Evolutionary conservation across 2,888 invertebrate genomes (phyloP), one percentile per base, ranked within the genome.

Genomic region (Oxycera nigricornis): DNA sequence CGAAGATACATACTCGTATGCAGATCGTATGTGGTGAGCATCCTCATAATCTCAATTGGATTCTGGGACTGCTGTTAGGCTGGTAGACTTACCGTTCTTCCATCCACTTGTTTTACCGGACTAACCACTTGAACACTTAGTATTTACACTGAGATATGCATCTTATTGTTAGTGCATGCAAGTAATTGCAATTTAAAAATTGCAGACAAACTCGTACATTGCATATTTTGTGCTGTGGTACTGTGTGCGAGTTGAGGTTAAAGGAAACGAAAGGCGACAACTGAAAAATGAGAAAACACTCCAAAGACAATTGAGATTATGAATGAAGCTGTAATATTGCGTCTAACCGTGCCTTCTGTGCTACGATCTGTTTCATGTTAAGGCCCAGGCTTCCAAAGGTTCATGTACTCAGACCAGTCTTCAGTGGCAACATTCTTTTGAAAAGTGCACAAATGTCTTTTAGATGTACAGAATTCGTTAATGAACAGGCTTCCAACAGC

Each of bases 161-260:
- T 55, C 22, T 59, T 22, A 26, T 35, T 35, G 62, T 35, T 62
- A 17, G 31, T 20, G 11, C n/a, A 35, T 62, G 62, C 31, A 14
- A 31, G 62, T 35, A 62, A 31, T 35, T 62, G 39, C 62, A 20
- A 35, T 62, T 62, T 62, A 20, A 35, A 30, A 62, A 62, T 31
- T 31, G 20, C 31, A 59, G n/a, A n/a, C n/a, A n/a, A n/a, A n/a
- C n/a, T n/a, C n/a, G 17, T 35, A 11, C 35, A 35, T 11, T 7
- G 35, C 6, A 35, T 35, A 35, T 35, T 35, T 11, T 35, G 11
- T 35, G 35, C n/a, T n/a, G n/a, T n/a, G n/a, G n/a, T n/a, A n/a
- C n/a, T n/a, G n/a, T 6, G 11, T 35, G 11, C 6, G 11, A 35
- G 6, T 35, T 35, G 35, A 35, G 35, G 6, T 6, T 6, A 35